Conservation (phyloP, 2,888 invertebrate species). For the Drymonia ruficornis region DNA sequence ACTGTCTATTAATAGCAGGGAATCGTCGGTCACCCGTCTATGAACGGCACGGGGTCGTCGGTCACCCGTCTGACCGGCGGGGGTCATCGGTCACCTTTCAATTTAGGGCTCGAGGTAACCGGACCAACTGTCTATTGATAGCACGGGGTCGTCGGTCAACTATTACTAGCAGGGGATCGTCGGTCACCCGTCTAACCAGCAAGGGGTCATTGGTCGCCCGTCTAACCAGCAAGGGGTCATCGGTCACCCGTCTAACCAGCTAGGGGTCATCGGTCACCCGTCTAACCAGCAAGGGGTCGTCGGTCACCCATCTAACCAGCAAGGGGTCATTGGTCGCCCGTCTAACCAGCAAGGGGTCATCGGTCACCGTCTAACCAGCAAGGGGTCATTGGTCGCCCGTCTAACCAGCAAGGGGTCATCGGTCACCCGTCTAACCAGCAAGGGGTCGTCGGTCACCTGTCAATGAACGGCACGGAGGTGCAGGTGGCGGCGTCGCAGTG, state of each 20-base stretch:
- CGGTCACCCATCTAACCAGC: not conserved
- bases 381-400: not conserved
- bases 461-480: slow-evolving; percentile 77
- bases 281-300: no score
- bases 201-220: not conserved
- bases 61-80: not conserved
- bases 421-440: not conserved
- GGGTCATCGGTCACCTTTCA: not conserved
- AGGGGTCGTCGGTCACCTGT: slow-evolving; percentile 56
- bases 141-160: slow-evolving; percentile 36
- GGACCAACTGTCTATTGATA: not conserved
- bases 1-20: no score
- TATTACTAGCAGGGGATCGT: not conserved
- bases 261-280: no score
- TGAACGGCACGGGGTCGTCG: not conserved
- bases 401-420: not conserved
- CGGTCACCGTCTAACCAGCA: not conserved
- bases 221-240: not conserved
- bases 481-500: slow-evolving; percentile 79
- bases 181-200: not conserved
- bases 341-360: not conserved
- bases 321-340: not conserved
- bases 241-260: slow-evolving; percentile 59
- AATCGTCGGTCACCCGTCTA: not conserved
- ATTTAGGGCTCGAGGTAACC: not conserved